Evolutionary conservation across 2,888 invertebrate genomes (phyloP), one percentile per base, ranked within the genome.

Genomic region (Brenthis hecate): DNA sequence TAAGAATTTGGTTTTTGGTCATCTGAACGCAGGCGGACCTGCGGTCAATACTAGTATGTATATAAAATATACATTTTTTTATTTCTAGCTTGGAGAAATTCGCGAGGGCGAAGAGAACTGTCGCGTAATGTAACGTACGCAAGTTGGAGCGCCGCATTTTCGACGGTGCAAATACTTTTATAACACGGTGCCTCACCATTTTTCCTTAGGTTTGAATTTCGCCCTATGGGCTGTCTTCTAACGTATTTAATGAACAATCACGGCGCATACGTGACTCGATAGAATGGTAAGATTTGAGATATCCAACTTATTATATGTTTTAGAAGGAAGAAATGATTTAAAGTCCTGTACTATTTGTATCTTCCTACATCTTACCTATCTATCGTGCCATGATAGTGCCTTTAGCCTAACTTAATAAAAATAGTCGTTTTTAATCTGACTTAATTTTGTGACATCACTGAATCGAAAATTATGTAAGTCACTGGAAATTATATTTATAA

Each of bases 21-120:
- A 19, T 19, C 19, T 19, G 19, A 19, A 19, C 19, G 1, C 19
- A 19, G 19, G 19, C 19, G 19, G 19, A 19, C 1, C 19, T 19
- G 19, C 19, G 16, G 3, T 23, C 5, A 54, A 13, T 19, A 5
- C 8, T 53, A 14, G 3, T 50, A 4, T 28, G 3, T 32, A 28
- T 47, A 23, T 50, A 50, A 50, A 60, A 23, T 48, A 58, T 43
- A 47, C 4, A 23, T 2, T 19, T 48, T 54, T 43, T 14, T 71
- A 55, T 16, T 74, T 84, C 77, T 56, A 85, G 91, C 86, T 76
- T 83, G 73, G 91, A 48, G 89, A 90, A 75, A 81, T 91, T 70
- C 91, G 91, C 53, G 91, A 91, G 73, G 89, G 90, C 56, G 90
- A 89, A 55, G 90, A 90, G 77, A 91, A 91, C 78, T 91, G 91